Evolutionary conservation across 2,797 vertebrate species (phyloP).

Genomic region (Echeneis naucrates): DNA sequence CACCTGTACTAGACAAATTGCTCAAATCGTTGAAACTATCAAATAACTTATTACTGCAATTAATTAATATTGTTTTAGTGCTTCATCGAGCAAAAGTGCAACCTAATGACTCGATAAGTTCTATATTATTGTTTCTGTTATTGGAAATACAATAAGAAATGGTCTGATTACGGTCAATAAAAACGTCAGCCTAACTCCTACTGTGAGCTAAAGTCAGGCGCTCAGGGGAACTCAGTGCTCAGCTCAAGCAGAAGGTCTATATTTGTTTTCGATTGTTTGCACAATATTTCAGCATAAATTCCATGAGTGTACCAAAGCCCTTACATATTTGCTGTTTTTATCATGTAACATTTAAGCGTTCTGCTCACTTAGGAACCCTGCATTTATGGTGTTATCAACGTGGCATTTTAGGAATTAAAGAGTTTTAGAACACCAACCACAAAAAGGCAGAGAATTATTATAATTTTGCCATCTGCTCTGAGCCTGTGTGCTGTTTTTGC

Average conservation of each 20-base stretch:
- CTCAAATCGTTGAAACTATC: background rate
- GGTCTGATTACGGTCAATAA: background rate
- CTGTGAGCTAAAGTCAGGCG: background rate
- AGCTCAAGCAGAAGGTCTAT: background rate
- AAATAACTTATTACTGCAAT: no score
- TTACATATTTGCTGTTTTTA: slow-evolving; percentile 60
- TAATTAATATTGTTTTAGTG: no score
- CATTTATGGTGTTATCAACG: slow-evolving; percentile 72
- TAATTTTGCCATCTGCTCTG: slow-evolving; percentile 48
- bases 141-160: no score
- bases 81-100: no score
- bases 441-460: slow-evolving; percentile 57
- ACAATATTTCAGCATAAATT: slow-evolving; percentile 15
- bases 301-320: slow-evolving; percentile 21
- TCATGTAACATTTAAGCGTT: slow-evolving; percentile 65
- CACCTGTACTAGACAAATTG: no score
- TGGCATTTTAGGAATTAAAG: slow-evolving; percentile 71
- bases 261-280: slow-evolving; percentile 11
- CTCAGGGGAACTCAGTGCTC: background rate
- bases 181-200: background rate
- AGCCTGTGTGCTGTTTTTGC: slow-evolving; percentile 21
- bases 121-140: no score
- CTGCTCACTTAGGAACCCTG: slow-evolving; percentile 64
- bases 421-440: slow-evolving; percentile 67
- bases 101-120: no score